phyloP scores from a whole-genome alignment of 2,888 invertebrate species.

The Xestoiulus laeticollis region DNA sequence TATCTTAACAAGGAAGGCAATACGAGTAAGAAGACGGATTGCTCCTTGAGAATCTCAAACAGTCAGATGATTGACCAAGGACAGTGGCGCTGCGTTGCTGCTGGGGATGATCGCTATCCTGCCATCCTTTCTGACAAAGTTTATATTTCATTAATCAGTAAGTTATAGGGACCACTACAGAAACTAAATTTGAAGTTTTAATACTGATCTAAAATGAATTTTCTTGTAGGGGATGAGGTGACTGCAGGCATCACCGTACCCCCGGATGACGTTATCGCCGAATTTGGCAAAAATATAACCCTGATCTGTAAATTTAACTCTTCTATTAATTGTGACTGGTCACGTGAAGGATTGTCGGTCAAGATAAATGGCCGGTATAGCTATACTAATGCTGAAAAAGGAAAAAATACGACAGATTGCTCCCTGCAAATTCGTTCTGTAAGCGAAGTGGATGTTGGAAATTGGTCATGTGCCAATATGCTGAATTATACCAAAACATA shows the following conservation, averaged over 20 bases:
- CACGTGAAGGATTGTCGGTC: slow-evolving; percentile 8
- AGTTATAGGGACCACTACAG: too few species aligned
- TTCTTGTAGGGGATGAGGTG: not conserved
- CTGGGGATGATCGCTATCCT: not conserved
- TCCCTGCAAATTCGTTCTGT: not conserved
- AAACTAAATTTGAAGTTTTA: too few species aligned
- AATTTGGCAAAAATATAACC: not conserved
- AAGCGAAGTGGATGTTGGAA: not conserved
- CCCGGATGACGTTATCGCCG: not conserved
- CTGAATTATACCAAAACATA: not conserved
- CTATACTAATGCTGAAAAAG: not conserved
- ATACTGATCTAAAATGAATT: not conserved
- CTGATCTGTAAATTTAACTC: not conserved
- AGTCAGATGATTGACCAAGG: not conserved
- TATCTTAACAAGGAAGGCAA: not conserved
- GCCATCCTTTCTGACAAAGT: not conserved
- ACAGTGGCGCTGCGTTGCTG: not conserved
- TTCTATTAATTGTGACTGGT: not conserved
- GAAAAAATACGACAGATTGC: not conserved
- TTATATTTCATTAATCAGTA: not conserved
- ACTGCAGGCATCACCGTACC: not conserved
- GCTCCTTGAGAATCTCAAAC: not conserved
- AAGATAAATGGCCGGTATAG: not conserved
- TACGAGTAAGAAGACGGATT: not conserved
- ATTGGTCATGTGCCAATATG: not conserved